These are phyloP conservation scores for Bergia sp. DNA, from an alignment of 92 coral and sea anemone species.

Conservation along the genomic window DNA sequence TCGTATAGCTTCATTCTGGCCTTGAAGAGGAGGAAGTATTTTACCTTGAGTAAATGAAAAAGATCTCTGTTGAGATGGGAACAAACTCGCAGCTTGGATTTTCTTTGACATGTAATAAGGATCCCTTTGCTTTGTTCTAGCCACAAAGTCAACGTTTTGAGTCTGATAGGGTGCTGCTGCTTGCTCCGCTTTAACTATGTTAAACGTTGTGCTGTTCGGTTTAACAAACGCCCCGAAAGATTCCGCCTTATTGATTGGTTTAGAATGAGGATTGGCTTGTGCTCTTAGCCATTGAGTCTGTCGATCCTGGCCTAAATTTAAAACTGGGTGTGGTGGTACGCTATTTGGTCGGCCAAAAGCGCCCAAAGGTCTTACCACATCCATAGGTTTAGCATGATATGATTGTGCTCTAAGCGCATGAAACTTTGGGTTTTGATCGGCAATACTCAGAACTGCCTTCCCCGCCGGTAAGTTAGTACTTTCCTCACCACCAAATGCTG, in stretches of 20 bases:
- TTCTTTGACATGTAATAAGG: background rate
- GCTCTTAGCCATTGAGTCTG: background rate
- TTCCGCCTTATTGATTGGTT: background rate
- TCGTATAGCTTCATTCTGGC: conserved; percentile 1
- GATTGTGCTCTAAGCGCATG: background rate
- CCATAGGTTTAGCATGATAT: background rate
- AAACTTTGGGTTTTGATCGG: background rate
- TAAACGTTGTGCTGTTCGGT: background rate
- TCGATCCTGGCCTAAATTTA: background rate
- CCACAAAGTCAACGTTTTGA: background rate
- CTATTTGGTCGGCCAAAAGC: background rate
- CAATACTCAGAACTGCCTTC: background rate
- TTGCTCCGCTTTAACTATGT: background rate
- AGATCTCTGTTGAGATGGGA: background rate
- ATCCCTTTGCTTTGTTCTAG: background rate
- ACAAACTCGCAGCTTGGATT: background rate
- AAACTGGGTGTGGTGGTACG: background rate
- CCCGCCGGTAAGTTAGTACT: background rate
- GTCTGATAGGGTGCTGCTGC: background rate
- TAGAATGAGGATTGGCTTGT: background rate
- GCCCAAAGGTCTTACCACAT: background rate
- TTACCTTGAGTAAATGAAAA: background rate
- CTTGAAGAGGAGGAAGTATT: background rate
- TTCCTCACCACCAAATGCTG: conserved; percentile 30
- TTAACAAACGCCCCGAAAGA: background rate